Evolutionary conservation across 1,140 invertebrate genomes (phyloP), one percentile per base, ranked within the genome.

Genomic region (Tetraneura akinire): DNA sequence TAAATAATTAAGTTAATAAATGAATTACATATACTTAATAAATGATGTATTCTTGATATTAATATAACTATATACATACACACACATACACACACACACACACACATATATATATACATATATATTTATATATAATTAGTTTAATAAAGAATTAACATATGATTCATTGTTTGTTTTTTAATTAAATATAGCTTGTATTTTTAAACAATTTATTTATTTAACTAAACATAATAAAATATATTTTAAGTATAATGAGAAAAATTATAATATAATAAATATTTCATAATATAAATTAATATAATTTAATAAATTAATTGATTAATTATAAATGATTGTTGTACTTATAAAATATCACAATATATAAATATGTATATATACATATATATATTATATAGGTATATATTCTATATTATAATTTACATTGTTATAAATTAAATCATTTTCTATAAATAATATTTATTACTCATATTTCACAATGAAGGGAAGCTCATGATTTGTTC

Each of bases 401-500:
- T n/a, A n/a, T n/a, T n/a, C 62, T 18, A 45, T 60, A 60, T 78
- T 62, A 78, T 32, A 78, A 57, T 78, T 60, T 51, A 76, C n/a
- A 55, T 32, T 6, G 21, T 47, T 60, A 74, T 21, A 32, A 74
- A 55, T 37, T 74, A 55, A n/a, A 74, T 74, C 55, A 23, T 74
- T 57, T 21, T 74, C 23, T 53, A 73, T 57, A 74, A 57, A 74
- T 55, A 26, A 78, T 78, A 78, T 26, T 62, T 60, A 78, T 42
- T 62, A 45, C 45, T 73, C n/a, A 55, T 73, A 62, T 62, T 18
- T 18, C 45, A 57, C 21, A 53, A 16, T 21, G 71, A 21, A 74
- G 29, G 53, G 53, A 57, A 74, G 18, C 18, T 78, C 74, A 78
- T 78, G 74, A 78, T 78, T 78, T 78, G 74, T 60, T 55, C 74